Evolutionary conservation across 2,113 vertebrate species (phyloP).

Genomic region (Grantiella picta): DNA sequence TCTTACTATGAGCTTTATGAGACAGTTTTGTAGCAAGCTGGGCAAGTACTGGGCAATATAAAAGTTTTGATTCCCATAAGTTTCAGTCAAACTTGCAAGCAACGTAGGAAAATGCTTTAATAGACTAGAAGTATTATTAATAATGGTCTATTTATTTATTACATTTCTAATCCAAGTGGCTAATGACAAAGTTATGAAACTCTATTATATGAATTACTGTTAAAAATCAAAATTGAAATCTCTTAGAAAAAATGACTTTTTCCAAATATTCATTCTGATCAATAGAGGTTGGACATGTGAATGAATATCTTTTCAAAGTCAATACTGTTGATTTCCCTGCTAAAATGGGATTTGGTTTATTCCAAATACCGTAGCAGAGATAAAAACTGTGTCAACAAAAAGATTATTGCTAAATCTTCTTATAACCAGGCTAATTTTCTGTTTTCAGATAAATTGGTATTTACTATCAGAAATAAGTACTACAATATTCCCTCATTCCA

Average conservation of each 20-base stretch:
- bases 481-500: not conserved
- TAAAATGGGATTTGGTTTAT: conserved; percentile 13
- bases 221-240: not conserved
- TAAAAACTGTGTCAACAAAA: conserved; percentile 2
- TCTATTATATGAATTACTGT: not conserved
- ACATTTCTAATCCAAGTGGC: not conserved
- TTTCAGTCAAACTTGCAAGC: not conserved
- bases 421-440: not conserved
- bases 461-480: not conserved
- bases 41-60: not conserved
- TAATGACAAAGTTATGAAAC: not conserved
- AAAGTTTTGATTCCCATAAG: not conserved
- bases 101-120: not conserved
- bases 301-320: not conserved
- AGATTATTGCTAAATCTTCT: not conserved
- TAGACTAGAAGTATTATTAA: not conserved
- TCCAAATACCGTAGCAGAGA: not conserved
- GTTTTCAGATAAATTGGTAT: not conserved
- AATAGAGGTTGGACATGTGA: not conserved
- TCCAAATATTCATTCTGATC: not conserved
- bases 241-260: not conserved
- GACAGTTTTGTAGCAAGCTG: not conserved
- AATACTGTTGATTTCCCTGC: not conserved
- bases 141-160: not conserved
- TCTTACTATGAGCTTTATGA: not conserved